Evolutionary conservation across 2,113 vertebrate species (phyloP), one percentile per base, ranked within the genome.

Genomic region (Collichthys lucidus): DNA sequence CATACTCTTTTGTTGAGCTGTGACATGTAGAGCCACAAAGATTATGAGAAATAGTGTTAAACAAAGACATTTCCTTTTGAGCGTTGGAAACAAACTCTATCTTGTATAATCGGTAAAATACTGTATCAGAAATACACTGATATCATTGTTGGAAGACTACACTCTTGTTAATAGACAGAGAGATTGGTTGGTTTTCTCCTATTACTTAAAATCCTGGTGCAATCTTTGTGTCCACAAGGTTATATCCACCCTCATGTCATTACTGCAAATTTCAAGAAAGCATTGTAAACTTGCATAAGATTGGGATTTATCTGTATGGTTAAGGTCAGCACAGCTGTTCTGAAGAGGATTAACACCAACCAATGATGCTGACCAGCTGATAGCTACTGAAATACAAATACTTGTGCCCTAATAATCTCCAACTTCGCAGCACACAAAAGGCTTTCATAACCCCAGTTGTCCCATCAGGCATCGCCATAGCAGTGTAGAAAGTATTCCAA

Each of bases 401-500:
- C 53, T 76, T 68, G 69, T 1, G 35, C 55, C 65, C 42, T 44
- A 26, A 75, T 65, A 60, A 42, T 80, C 61, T 49, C 17, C 19
- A 42, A 24, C 59, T 72, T 72, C 46, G 59, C 35, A 40, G 8
- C 60, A 50, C n/a, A 80, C 69, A 84, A 74, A 80, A 67, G 35
- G 24, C 73, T 84, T 89, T 78, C 63, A 80, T 60, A 66, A 44
- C 2, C 72, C 50, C 74, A 59, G 11, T 16, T 59, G 63, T 80
- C 71, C 83, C 72, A 49, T 80, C 65, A 65, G 22, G 20, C 80
- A 71, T 83, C 56, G 19, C 77, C 63, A 78, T 59, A 61, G 71
- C 44, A 69, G 31, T 62, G 57, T 24, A 31, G 49, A 89, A 86
- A 84, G 79, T 57, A 79, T 89, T 71, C 82, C 68, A 79, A 62